These are phyloP conservation scores for Cyprinodon tularosa DNA, from an alignment of 2,113 vertebrate genomes.

Conservation along the genomic window DNA sequence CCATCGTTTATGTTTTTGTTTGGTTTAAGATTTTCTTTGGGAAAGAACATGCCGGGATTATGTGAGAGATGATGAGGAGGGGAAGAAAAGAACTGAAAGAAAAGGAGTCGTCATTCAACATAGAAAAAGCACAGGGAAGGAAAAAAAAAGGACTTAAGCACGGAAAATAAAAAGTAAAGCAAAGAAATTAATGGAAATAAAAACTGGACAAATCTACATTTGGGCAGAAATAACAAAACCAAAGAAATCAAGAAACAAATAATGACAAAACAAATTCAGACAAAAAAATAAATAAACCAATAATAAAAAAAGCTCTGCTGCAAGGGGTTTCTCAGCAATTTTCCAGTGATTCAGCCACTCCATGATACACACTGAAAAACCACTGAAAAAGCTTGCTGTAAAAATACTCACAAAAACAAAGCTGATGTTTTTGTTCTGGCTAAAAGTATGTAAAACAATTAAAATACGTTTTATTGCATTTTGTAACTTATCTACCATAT, in stretches of 20 bases:
- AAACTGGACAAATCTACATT: conserved; percentile 53
- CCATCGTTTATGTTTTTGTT: conserved; percentile 60
- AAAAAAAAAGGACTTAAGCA: conserved; percentile 59
- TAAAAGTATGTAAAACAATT: conserved; percentile 39
- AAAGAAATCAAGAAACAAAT: not conserved
- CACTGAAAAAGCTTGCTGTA: conserved; percentile 63
- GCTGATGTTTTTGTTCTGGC: conserved; percentile 34
- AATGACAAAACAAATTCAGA: conserved; percentile 45
- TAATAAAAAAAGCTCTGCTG: conserved; percentile 31
- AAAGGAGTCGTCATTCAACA: conserved; percentile 83
- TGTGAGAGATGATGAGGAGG: conserved; percentile 81
- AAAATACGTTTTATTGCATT: conserved; percentile 40
- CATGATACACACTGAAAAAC: conserved; percentile 47
- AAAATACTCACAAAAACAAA: conserved; percentile 51
- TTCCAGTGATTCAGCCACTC: conserved; percentile 37
- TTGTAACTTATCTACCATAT: conserved; percentile 2
- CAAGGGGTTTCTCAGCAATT: conserved; percentile 67
- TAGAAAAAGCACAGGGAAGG: conserved; percentile 77
- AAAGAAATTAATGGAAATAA: conserved; percentile 61
- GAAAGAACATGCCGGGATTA: conserved; percentile 89
- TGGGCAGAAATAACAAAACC: conserved; percentile 37
- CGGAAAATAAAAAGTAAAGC: conserved; percentile 52
- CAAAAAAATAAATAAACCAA: conserved; percentile 24
- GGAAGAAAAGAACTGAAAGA: conserved; percentile 82
- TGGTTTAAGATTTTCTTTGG: conserved; percentile 64